Conservation (phyloP, 2,113 vertebrate species). For the Hippolais icterina region DNA sequence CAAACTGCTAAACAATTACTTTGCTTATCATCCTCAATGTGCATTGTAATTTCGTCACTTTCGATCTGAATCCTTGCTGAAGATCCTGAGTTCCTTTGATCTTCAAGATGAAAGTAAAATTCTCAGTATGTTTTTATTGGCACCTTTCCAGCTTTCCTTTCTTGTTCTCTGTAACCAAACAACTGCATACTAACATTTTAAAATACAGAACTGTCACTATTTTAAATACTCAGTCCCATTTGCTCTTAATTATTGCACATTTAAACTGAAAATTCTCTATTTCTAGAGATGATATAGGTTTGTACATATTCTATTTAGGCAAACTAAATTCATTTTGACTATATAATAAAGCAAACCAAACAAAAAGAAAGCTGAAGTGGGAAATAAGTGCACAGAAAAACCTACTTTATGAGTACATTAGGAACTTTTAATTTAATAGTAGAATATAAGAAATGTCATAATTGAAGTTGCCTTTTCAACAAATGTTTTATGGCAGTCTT, state of each 20-base stretch:
- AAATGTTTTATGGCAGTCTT: neutral
- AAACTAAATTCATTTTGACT: slow-evolving; percentile 18
- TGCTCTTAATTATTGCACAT: slow-evolving; percentile 29
- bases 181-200: slow-evolving; percentile 4
- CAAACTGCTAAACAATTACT: slow-evolving; percentile 13
- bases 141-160: neutral
- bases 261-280: neutral
- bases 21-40: neutral
- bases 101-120: slow-evolving; percentile 30
- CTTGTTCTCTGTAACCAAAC: neutral
- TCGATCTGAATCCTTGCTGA: slow-evolving; percentile 7
- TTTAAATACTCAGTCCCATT: neutral
- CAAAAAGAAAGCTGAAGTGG: neutral
- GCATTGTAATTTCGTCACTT: slow-evolving; percentile 25
- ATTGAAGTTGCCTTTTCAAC: neutral
- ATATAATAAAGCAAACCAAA: slow-evolving; percentile 5
- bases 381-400: neutral
- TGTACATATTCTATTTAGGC: neutral
- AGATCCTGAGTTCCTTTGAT: slow-evolving; percentile 22
- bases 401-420: neutral
- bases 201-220: slow-evolving; percentile 3
- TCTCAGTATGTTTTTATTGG: neutral
- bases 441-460: neutral
- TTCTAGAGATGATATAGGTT: neutral
- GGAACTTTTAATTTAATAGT: neutral